Conservation (phyloP, 1,140 invertebrate genomes). For the Nylanderia fulva region DNA sequence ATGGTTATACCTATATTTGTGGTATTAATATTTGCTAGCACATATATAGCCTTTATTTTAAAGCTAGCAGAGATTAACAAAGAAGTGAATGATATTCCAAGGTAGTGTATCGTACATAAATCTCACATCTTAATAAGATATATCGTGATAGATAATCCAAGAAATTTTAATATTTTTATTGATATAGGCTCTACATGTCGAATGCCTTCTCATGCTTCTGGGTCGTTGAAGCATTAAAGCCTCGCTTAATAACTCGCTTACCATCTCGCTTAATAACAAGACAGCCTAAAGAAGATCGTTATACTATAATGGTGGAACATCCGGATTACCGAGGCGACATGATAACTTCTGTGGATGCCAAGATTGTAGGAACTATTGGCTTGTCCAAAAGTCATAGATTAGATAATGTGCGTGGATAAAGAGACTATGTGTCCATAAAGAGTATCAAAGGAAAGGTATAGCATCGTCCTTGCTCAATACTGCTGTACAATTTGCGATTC, state of each 20-base stretch:
- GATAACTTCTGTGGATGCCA: constrained; percentile 75
- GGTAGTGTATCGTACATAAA: constrained; percentile 69
- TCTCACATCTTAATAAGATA: no score
- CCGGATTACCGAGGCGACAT: constrained; percentile 79
- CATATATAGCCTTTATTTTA: constrained; percentile 82
- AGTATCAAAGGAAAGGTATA: constrained; percentile 85
- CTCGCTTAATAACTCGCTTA: no score
- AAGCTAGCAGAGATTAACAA: constrained; percentile 83
- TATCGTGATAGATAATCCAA: neutral
- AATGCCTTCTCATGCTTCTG: constrained; percentile 86
- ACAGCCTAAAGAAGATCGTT: constrained; percentile 76
- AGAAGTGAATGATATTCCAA: constrained; percentile 83
- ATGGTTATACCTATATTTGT: constrained; percentile 84
- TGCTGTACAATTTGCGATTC: constrained; percentile 85
- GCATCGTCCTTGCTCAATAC: constrained; percentile 83
- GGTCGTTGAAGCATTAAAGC: constrained; percentile 85
- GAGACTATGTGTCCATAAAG: constrained; percentile 84
- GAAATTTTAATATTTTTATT: constrained; percentile 15
- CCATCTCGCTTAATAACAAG: constrained; percentile 72
- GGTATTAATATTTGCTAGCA: constrained; percentile 82
- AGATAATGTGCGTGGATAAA: constrained; percentile 86
- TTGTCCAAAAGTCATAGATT: constrained; percentile 82
- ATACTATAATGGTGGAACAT: constrained; percentile 81
- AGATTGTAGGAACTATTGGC: constrained; percentile 85
- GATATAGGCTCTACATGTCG: constrained; percentile 83